Conservation (phyloP, 1,140 invertebrate genomes). For the Drosophila biarmipes region DNA sequence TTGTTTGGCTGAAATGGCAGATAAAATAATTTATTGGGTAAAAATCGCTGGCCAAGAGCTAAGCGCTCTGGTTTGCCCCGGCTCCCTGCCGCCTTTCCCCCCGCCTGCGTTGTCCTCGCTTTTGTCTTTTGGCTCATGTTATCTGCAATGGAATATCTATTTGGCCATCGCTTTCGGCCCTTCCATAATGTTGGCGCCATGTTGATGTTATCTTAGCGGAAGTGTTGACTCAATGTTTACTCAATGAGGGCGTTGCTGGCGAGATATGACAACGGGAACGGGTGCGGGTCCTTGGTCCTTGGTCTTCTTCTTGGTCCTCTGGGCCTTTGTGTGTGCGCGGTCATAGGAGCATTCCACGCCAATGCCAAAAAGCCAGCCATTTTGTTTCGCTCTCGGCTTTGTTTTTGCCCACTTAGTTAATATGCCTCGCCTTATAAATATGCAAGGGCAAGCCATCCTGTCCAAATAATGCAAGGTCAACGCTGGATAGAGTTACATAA, state of each 20-base stretch:
- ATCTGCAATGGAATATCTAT: constrained; percentile 73
- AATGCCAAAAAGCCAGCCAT: constrained; percentile 29
- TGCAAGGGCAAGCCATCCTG: constrained; percentile 53
- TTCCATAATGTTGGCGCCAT: constrained; percentile 81
- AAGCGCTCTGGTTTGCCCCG: constrained; percentile 47
- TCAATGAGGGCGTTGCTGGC: constrained; percentile 77
- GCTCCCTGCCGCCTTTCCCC: background rate
- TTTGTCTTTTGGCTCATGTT: constrained; percentile 51
- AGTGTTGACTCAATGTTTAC: constrained; percentile 83
- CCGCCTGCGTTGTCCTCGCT: constrained; percentile 13
- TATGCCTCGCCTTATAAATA: constrained; percentile 67
- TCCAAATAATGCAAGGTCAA: constrained; percentile 67
- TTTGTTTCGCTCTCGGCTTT: constrained; percentile 59
- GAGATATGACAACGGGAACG: constrained; percentile 52
- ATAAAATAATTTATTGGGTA: constrained; percentile 82
- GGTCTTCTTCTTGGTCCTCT: constrained; percentile 22
- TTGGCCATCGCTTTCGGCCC: constrained; percentile 70
- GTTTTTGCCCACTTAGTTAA: constrained; percentile 55
- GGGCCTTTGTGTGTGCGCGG: constrained; percentile 43
- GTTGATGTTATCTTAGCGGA: constrained; percentile 79
- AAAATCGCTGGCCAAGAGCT: constrained; percentile 77
- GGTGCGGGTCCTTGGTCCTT: background rate
- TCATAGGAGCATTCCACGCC: constrained; percentile 31
- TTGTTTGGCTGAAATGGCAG: constrained; percentile 51
- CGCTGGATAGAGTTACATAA: constrained; percentile 42